These are phyloP conservation scores for Watsonalla binaria DNA, from an alignment of 2,888 invertebrate species.

Conservation along the genomic window DNA sequence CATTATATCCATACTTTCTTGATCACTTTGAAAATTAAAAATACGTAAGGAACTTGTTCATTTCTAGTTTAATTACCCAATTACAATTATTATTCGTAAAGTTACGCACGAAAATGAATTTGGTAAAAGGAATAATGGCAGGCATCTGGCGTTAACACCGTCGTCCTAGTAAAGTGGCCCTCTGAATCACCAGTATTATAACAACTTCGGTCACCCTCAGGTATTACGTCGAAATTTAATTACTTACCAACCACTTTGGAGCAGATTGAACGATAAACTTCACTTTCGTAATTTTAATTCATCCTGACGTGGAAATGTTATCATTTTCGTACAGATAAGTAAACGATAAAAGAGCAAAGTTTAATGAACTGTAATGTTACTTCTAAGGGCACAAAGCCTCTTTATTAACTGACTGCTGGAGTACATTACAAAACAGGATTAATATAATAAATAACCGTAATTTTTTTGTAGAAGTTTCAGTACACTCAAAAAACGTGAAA, in stretches of 20 bases:
- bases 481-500: no score
- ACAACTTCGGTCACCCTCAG: constrained; percentile 16
- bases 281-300: constrained; percentile 2
- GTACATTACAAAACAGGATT: no score
- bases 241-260: constrained; percentile 17
- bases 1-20: no score
- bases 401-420: neutral
- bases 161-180: constrained; percentile 15
- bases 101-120: constrained; percentile 21
- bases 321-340: neutral
- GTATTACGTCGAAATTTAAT: constrained; percentile 27
- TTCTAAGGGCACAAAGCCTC: neutral
- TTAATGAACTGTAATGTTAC: neutral
- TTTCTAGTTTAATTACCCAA: constrained; percentile 7
- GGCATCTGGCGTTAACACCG: constrained; percentile 36
- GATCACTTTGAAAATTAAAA: no score
- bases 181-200: constrained; percentile 14
- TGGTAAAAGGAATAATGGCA: constrained; percentile 29
- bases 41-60: neutral
- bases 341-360: neutral
- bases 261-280: constrained; percentile 4
- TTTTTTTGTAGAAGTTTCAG: no score
- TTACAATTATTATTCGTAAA: constrained; percentile 10
- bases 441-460: no score
- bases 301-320: neutral